Evolutionary conservation across 2,113 vertebrate species (phyloP).

Genomic region (Struthio camelus): DNA sequence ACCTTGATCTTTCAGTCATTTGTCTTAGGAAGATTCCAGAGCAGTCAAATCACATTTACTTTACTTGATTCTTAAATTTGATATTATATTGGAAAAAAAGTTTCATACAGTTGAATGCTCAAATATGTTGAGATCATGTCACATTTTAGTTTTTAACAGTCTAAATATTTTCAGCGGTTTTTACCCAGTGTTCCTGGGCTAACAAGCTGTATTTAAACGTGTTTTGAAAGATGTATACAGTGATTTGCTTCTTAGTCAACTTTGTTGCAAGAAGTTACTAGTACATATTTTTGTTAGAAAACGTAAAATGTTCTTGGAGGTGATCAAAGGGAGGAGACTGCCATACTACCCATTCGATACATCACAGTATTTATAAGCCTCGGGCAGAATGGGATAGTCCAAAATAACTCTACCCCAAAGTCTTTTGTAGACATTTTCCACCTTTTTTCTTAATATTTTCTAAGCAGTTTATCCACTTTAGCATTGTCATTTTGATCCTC

Average conservation of each 20-base stretch:
- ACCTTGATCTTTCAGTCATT: slow-evolving; percentile 48
- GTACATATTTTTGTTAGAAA: slow-evolving; percentile 22
- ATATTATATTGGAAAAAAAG: background rate
- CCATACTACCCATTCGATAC: background rate
- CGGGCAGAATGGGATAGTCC: background rate
- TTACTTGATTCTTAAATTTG: background rate
- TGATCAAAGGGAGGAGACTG: slow-evolving; percentile 6
- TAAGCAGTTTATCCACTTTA: background rate
- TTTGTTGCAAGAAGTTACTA: slow-evolving; percentile 44
- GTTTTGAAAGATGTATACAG: slow-evolving; percentile 52
- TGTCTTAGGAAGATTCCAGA: slow-evolving; percentile 47
- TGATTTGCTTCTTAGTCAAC: slow-evolving; percentile 40
- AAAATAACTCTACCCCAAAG: background rate
- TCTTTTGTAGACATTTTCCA: background rate
- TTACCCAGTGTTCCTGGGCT: background rate
- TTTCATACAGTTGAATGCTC: slow-evolving; percentile 33
- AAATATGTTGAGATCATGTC: slow-evolving; percentile 30
- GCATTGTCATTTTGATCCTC: background rate
- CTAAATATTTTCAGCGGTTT: slow-evolving; percentile 28
- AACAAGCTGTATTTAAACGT: slow-evolving; percentile 39
- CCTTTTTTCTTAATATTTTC: background rate
- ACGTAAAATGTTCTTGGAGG: background rate
- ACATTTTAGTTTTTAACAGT: background rate
- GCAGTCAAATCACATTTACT: slow-evolving; percentile 15
- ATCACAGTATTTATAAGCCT: background rate